A percentile compares a stretch with the other conserved stretches of the same genome.
Evolutionary conservation across 1,140 invertebrate genomes (phyloP).

Genomic region (Sycophila sp.): DNA sequence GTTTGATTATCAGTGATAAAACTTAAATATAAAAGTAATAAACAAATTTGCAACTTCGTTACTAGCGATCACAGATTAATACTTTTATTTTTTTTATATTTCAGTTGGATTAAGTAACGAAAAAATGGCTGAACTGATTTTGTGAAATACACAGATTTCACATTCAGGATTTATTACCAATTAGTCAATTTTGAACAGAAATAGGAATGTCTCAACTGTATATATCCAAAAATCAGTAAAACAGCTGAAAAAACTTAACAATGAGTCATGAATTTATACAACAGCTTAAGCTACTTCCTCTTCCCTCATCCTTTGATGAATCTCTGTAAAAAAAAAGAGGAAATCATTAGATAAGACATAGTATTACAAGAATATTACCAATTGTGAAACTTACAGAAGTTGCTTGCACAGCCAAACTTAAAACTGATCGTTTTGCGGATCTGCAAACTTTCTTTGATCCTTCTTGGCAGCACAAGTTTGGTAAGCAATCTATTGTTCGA

Average conservation of each 20-base stretch:
- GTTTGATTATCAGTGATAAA: background rate
- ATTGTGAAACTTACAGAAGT: constrained; percentile 57
- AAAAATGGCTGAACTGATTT: constrained; percentile 38
- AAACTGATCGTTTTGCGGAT: constrained; percentile 74
- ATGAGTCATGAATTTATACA: background rate
- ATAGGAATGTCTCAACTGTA: constrained; percentile 43
- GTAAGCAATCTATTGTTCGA: constrained; percentile 76
- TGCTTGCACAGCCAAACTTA: constrained; percentile 71
- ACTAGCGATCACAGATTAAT: constrained; percentile 4
- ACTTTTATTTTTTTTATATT: constrained; percentile 38
- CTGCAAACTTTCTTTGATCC: constrained; percentile 74
- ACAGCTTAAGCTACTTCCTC: background rate
- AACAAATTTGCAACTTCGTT: constrained; percentile 13
- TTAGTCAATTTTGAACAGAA: background rate
- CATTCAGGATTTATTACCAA: constrained; percentile 35
- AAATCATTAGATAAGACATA: background rate
- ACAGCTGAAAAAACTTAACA: constrained; percentile 38
- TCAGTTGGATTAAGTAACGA: constrained; percentile 46
- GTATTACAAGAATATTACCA: background rate
- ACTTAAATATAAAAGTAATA: constrained; percentile 12
- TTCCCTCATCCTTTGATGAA: constrained; percentile 27
- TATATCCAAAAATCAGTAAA: constrained; percentile 51
- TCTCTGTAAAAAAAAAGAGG: constrained; percentile 13
- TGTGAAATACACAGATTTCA: constrained; percentile 41
- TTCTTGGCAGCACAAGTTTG: constrained; percentile 80